Evolutionary conservation across 2,888 invertebrate genomes (phyloP).

Genomic region (Eubasilissa splendida): DNA sequence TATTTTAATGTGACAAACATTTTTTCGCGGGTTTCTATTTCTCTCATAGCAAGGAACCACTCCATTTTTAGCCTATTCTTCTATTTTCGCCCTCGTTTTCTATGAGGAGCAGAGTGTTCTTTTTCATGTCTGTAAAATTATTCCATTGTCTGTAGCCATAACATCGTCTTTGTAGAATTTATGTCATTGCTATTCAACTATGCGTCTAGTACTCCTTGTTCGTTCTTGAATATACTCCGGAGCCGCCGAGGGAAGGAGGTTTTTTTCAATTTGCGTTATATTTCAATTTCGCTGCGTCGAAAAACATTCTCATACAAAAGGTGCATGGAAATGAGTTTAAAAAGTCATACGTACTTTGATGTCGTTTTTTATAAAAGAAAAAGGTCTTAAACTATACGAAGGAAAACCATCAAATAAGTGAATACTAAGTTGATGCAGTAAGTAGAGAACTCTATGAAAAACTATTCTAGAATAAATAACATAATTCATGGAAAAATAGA

Average conservation of each 20-base stretch:
- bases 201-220: neutral
- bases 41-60: conserved; percentile 7
- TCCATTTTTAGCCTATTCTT: conserved; percentile 15
- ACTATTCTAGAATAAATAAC: no score
- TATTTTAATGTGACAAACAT: neutral
- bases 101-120: conserved; percentile 11
- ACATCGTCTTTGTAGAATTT: conserved; percentile 7
- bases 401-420: no score
- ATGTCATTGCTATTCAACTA: conserved; percentile 32
- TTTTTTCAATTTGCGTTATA: neutral
- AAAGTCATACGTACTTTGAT: no score
- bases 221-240: neutral
- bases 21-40: neutral
- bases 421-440: no score
- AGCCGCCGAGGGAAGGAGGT: neutral
- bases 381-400: no score
- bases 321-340: no score
- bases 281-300: neutral
- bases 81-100: conserved; percentile 22
- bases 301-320: no score
- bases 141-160: conserved; percentile 38
- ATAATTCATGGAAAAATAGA: no score
- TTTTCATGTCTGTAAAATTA: conserved; percentile 21
- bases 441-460: no score
- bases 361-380: no score